Evolutionary conservation across 2,888 invertebrate genomes (phyloP).

Genomic region (Bursaphelenchus okinawaensis): DNA sequence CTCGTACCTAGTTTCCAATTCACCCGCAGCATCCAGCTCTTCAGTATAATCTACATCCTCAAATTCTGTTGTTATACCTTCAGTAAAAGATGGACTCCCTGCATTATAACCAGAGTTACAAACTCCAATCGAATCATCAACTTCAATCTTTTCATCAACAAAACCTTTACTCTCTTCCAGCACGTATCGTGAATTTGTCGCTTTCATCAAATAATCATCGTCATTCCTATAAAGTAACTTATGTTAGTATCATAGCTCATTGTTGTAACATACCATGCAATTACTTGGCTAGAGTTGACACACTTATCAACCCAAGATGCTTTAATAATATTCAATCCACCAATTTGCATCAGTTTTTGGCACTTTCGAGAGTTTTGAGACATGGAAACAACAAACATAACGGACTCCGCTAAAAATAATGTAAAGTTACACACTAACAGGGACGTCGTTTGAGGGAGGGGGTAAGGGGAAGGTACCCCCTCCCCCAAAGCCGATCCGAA

Average conservation of each 20-base stretch:
- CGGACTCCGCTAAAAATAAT: constrained; percentile 14
- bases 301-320: constrained; percentile 24
- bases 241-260: background rate
- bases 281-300: constrained; percentile 8
- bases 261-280: constrained; percentile 23
- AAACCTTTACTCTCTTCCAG: background rate
- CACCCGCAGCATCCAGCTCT: constrained; percentile 5
- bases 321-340: constrained; percentile 17
- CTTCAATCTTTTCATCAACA: background rate
- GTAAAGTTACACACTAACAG: background rate
- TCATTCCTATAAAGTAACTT: constrained; percentile 16
- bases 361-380: constrained; percentile 14
- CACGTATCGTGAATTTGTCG: background rate
- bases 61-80: background rate
- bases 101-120: too few species aligned
- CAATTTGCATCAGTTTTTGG: constrained; percentile 13
- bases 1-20: background rate
- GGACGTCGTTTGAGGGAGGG: too few species aligned
- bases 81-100: too few species aligned
- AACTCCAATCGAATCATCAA: too few species aligned
- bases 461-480: too few species aligned
- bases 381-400: constrained; percentile 22
- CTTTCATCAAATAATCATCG: constrained; percentile 21
- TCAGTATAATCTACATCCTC: constrained; percentile 13
- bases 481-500: too few species aligned